phyloP scores from a whole-genome alignment of 2,888 invertebrate species.

The Incurvaria masculella region DNA sequence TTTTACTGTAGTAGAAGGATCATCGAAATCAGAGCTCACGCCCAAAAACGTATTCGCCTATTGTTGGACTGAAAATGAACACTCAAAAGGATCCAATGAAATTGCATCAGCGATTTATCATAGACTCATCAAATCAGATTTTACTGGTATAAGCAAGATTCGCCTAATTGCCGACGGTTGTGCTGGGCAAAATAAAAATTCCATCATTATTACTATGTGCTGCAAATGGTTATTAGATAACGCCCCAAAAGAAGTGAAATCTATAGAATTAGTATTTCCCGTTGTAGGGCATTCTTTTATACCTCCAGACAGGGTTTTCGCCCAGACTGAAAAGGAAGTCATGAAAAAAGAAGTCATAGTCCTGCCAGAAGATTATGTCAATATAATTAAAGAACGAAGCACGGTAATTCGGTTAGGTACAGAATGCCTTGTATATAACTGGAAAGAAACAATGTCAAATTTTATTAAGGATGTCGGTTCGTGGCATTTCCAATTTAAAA shows the following conservation, averaged over 20 bases:
- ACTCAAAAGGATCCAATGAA: conserved; percentile 15
- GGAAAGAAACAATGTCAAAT: too few relatives aligned
- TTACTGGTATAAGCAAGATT: conserved; percentile 11
- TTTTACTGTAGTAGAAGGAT: conserved; percentile 15
- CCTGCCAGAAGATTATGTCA: too few relatives aligned
- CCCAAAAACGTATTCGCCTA: conserved; percentile 19
- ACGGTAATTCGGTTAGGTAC: too few relatives aligned
- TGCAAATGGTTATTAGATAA: conserved; percentile 14
- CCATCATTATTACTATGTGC: conserved; percentile 13
- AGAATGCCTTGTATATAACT: too few relatives aligned
- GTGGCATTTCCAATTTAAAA: too few relatives aligned
- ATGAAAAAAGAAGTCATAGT: too few relatives aligned
- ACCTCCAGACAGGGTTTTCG: conserved; percentile 14
- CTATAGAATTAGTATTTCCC: conserved; percentile 17
- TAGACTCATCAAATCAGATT: conserved; percentile 10
- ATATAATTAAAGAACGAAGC: too few relatives aligned
- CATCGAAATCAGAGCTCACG: conserved; percentile 12
- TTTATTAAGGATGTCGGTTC: too few relatives aligned
- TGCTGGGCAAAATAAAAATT: conserved; percentile 20
- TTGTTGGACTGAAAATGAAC: conserved; percentile 18
- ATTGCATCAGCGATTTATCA: conserved; percentile 11
- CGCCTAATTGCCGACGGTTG: conserved; percentile 19
- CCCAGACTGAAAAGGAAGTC: conserved; percentile 15
- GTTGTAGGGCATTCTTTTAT: conserved; percentile 18
- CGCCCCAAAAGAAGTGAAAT: conserved; percentile 11